Evolutionary conservation across 1,140 invertebrate genomes (phyloP).

Genomic region (Megalopta genalis): DNA sequence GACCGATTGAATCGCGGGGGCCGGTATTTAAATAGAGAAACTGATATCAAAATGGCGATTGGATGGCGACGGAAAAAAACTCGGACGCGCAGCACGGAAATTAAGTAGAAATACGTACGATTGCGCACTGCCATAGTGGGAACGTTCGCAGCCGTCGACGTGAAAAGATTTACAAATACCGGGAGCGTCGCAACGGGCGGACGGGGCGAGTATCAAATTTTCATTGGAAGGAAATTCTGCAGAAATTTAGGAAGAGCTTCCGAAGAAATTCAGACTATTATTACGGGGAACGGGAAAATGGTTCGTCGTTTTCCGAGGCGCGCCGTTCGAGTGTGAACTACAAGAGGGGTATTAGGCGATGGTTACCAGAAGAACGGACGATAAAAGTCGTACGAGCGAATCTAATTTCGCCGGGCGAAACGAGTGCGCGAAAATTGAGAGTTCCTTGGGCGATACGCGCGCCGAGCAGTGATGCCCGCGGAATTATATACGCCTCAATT

Average conservation of each 20-base stretch:
- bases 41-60: not conserved
- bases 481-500: constrained; percentile 40
- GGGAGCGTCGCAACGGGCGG: not conserved
- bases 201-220: constrained; percentile 48
- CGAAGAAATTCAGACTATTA: constrained; percentile 52
- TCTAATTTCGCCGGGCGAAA: constrained; percentile 49
- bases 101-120: constrained; percentile 12
- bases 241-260: constrained; percentile 49
- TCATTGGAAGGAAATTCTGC: constrained; percentile 50
- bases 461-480: not conserved
- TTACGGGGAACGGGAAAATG: constrained; percentile 41
- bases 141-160: constrained; percentile 3
- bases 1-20: not conserved
- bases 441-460: constrained; percentile 33
- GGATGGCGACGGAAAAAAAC: not conserved
- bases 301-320: constrained; percentile 32
- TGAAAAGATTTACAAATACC: constrained; percentile 38
- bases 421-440: constrained; percentile 54
- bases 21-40: not conserved
- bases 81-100: not conserved
- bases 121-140: no score
- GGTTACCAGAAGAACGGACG: constrained; percentile 50
- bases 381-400: constrained; percentile 59
- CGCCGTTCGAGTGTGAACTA: constrained; percentile 41
- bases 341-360: constrained; percentile 49